Evolutionary conservation across 2,888 invertebrate genomes (phyloP), one percentile per base, ranked within the genome.

Genomic region (Prionchulus punctatus): DNA sequence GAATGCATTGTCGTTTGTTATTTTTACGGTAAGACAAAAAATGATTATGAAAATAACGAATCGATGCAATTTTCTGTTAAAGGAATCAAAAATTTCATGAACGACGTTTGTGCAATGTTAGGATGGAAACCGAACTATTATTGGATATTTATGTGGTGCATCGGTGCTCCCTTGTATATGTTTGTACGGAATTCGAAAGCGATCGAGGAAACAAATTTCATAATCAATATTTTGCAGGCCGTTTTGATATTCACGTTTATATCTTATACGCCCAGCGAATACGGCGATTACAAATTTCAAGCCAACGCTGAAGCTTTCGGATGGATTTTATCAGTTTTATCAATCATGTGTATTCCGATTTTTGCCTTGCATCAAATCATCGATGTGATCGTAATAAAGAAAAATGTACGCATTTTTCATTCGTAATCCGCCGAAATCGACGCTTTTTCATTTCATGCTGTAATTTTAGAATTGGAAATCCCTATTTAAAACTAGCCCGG

Each of bases 61-160:
- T 7, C 36, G 7, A 36, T 36, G 36, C 36, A 18, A 36, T 12
- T 36, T 50, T 51, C n/a, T 28, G 30, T 56, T 56, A 3, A 2
- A 58, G 58, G 58, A 3, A 21, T 53, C 36, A 53, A 42, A 42
- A 53, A 48, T 15, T 58, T 58, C 23, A 23, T 51, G 28, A 26
- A 42, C 1, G 59, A 59, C 45, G 50, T 59, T 25, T 55, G 55
- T 25, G 28, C 49, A 47, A 59, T 59, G 59, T 26, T 49, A 1
- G 58, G 58, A n/a, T 31, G 15, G 1, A n/a, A 47, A 27, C 50
- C 51, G 2, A 59, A 51, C 15, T 12, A 4, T 3, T 59, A 55
- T 36, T 59, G 58, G 58, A 2, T 12, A 23, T n/a, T 56, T 3
- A 7, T n/a, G 12, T 59, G 59, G 59, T 18, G 36, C 36, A 12